Percentiles rank a stretch among this genome's conserved stretches.
phyloP scores from a whole-genome alignment of 2,888 invertebrate genomes.

The Ormyrus thymus region DNA sequence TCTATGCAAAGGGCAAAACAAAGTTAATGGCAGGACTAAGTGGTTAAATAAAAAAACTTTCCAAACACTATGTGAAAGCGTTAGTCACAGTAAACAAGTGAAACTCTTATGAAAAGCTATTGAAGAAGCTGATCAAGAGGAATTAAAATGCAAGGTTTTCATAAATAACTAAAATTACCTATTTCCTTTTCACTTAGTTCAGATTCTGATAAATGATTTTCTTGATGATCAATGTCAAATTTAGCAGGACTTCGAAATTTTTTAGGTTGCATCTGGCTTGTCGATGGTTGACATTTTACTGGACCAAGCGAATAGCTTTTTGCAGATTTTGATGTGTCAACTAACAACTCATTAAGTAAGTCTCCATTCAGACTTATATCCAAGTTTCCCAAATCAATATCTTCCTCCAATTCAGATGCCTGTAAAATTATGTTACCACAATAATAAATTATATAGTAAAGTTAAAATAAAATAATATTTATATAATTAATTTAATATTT shows the following conservation, averaged over 20 bases:
- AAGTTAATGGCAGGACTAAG: constrained; percentile 39
- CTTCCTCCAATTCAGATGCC: constrained; percentile 70
- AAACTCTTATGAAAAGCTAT: constrained; percentile 43
- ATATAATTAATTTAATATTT: constrained; percentile 44
- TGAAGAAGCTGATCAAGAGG: constrained; percentile 44
- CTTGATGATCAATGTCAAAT: constrained; percentile 15
- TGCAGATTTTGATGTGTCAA: constrained; percentile 53
- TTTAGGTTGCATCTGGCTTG: constrained; percentile 1
- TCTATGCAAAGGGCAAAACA: constrained; percentile 55
- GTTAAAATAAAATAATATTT: constrained; percentile 9
- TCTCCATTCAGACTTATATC: constrained; percentile 59
- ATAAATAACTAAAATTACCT: constrained; percentile 42
- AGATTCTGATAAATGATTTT: constrained; percentile 39
- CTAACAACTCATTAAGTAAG: constrained; percentile 64
- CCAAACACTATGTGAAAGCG: constrained; percentile 23
- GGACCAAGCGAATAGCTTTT: constrained; percentile 25
- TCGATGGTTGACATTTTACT: constrained; percentile 49
- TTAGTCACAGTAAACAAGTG: constrained; percentile 46
- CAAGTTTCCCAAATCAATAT: constrained; percentile 65
- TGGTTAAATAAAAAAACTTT: constrained; percentile 17
- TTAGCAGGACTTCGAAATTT: constrained; percentile 13
- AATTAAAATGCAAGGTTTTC: constrained; percentile 2
- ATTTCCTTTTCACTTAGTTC: constrained; percentile 58
- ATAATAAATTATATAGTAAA: too few relatives aligned
- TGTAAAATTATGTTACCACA: constrained; percentile 46